These are phyloP conservation scores for Eristalinus aeneus DNA, from an alignment of 2,888 invertebrate species.

Conservation along the genomic window DNA sequence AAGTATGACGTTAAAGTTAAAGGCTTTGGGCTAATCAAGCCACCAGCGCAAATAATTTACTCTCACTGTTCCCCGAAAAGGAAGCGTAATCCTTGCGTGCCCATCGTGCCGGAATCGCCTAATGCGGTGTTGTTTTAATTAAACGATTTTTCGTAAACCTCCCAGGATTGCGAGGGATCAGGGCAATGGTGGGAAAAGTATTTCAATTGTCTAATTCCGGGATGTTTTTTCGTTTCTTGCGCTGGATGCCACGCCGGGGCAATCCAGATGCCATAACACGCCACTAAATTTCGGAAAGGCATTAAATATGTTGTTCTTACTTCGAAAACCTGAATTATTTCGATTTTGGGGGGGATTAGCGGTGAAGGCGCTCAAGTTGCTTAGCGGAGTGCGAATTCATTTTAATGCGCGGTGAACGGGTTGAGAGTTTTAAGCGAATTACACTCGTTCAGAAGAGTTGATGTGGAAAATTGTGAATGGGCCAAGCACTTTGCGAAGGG, in stretches of 20 bases:
- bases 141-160: constrained; percentile 60
- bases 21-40: constrained; percentile 59
- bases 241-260: not conserved
- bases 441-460: not conserved
- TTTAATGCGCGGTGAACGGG: not conserved
- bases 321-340: constrained; percentile 57
- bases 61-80: constrained; percentile 47
- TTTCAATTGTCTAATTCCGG: constrained; percentile 45
- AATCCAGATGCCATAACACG: constrained; percentile 8
- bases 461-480: not conserved
- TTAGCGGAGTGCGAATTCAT: constrained; percentile 35
- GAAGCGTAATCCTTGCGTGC: constrained; percentile 11
- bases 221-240: constrained; percentile 26
- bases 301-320: constrained; percentile 20
- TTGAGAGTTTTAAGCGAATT: not conserved
- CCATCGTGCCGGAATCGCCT: constrained; percentile 43
- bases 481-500: too few relatives aligned
- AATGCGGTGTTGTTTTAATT: constrained; percentile 67
- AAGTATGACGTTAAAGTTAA: constrained; percentile 35
- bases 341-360: constrained; percentile 42
- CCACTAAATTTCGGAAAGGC: constrained; percentile 16
- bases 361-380: constrained; percentile 33
- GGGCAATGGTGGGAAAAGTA: constrained; percentile 65
- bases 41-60: constrained; percentile 52
- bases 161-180: constrained; percentile 52